A percentile compares a stretch with the other conserved stretches of the same genome.
Conservation (phyloP, 2,888 invertebrate species). For the Tetragonula carbonaria region DNA sequence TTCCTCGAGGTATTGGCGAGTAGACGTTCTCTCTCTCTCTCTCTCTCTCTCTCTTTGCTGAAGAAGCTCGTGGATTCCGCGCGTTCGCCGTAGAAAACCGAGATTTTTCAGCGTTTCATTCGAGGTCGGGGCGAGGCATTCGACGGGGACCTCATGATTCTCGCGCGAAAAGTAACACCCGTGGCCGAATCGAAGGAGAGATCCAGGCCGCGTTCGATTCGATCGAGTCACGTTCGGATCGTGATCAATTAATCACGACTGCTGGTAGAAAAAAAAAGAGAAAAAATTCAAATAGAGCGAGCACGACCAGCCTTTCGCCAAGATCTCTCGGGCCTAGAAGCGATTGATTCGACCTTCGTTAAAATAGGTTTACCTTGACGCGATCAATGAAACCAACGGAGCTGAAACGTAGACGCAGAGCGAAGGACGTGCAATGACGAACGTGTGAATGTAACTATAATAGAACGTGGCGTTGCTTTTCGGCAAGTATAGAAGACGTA, state of each 20-base stretch:
- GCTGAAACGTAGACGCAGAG: slow-evolving; percentile 38
- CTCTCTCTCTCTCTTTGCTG: neutral
- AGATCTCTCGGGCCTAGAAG: slow-evolving; percentile 53
- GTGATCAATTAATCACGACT: slow-evolving; percentile 43
- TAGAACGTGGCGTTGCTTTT: neutral
- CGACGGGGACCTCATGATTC: neutral
- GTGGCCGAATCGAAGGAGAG: slow-evolving; percentile 4
- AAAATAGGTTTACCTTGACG: slow-evolving; percentile 49
- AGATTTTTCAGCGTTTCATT: slow-evolving; percentile 23
- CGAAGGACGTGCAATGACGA: slow-evolving; percentile 11
- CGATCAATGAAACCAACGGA: slow-evolving; percentile 48
- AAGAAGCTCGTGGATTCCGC: slow-evolving; percentile 11
- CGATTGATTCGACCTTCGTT: slow-evolving; percentile 52
- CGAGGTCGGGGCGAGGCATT: slow-evolving; percentile 1
- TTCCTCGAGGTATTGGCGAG: slow-evolving; percentile 54
- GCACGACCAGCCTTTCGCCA: slow-evolving; percentile 41
- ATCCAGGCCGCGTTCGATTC: slow-evolving; percentile 9
- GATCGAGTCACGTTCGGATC: slow-evolving; percentile 47
- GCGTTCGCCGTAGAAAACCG: neutral
- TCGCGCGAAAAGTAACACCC: neutral
- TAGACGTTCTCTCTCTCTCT: neutral
- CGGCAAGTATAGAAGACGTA: neutral
- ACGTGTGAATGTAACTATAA: neutral
- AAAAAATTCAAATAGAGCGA: slow-evolving; percentile 49
- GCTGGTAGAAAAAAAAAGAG: neutral